A percentile compares a stretch with the other conserved stretches of the same genome.
These are phyloP conservation scores for Tetanocera ferruginea DNA, from an alignment of 2,888 invertebrate species.

Conservation along the genomic window DNA sequence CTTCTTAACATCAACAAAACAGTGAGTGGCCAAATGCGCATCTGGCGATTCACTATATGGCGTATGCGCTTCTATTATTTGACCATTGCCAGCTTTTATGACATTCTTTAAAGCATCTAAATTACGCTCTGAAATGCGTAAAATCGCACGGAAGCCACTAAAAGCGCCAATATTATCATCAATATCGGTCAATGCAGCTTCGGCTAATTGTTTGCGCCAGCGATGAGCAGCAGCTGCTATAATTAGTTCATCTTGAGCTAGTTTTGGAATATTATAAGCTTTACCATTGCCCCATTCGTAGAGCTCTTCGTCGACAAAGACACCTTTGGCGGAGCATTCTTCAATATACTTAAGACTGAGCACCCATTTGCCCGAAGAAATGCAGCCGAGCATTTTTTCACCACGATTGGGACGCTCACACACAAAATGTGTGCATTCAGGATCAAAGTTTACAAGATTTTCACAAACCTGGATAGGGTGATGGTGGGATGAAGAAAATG, in stretches of 20 bases:
- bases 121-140: conserved; percentile 74
- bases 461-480: conserved; percentile 56
- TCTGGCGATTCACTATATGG: conserved; percentile 56
- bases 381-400: conserved; percentile 88
- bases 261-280: conserved; percentile 71
- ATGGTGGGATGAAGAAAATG: not conserved
- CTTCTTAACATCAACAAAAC: conserved; percentile 65
- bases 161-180: conserved; percentile 72
- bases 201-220: conserved; percentile 78
- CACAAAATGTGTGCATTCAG: conserved; percentile 81
- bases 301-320: conserved; percentile 75
- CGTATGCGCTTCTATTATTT: conserved; percentile 72
- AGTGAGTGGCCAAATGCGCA: conserved; percentile 61
- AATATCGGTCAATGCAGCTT: conserved; percentile 44
- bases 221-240: conserved; percentile 76
- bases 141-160: conserved; percentile 71
- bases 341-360: conserved; percentile 84
- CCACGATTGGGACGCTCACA: conserved; percentile 82
- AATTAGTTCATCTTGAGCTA: conserved; percentile 70
- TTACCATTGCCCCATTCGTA: conserved; percentile 88
- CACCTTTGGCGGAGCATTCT: conserved; percentile 72
- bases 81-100: conserved; percentile 83
- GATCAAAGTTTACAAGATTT: conserved; percentile 72
- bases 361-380: conserved; percentile 92
- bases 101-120: conserved; percentile 77